Evolutionary conservation across 2,113 vertebrate genomes (phyloP), one percentile per base, ranked within the genome.

Genomic region (Coregonus clupeaformis): DNA sequence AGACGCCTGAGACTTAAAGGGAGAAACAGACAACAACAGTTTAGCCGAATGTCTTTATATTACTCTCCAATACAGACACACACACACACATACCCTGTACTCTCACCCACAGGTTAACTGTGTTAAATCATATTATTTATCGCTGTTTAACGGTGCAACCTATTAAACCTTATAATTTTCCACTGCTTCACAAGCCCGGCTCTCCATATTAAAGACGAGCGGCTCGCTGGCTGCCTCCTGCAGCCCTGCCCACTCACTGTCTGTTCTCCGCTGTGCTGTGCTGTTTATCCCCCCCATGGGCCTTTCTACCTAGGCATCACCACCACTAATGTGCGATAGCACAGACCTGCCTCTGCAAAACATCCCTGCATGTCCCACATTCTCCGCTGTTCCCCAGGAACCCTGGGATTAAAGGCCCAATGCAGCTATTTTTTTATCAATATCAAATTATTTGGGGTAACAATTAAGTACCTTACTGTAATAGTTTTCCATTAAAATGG

Each of bases 91-190:
- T 13, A 47, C 45, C 6, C 13, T 47, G 45, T 47, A 47, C 22
- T 14, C 27, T 27, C 62, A 64, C 62, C 24, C 62, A 64, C 62
- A 64, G 13, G 24, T 27, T 27, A 5, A 6, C 36, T 42, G 36
- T 57, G 78, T 82, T 71, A 75, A 73, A 71, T 57, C 84, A 67
- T 82, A 76, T 80, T 85, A 82, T 80, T 72, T 74, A 65, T 70
- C 55, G 69, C 52, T 77, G 73, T 67, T 85, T 78, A 81, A 78
- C 66, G 68, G 29, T 20, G 42, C 79, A 76, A 57, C 76, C 73
- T 82, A 82, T 85, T 85, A 85, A 80, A 78, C 75, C 73, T 80
- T 76, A 74, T 82, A 36, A 81, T 77, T 73, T 20, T 36, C 30
- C n/a, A 11, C 36, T 22, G 32, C 20, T 27, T 4, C 36, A 12